A percentile compares a stretch with the other conserved stretches of the same genome.
Conservation (phyloP, 2,888 invertebrate genomes). For the Eristalinus aeneus region DNA sequence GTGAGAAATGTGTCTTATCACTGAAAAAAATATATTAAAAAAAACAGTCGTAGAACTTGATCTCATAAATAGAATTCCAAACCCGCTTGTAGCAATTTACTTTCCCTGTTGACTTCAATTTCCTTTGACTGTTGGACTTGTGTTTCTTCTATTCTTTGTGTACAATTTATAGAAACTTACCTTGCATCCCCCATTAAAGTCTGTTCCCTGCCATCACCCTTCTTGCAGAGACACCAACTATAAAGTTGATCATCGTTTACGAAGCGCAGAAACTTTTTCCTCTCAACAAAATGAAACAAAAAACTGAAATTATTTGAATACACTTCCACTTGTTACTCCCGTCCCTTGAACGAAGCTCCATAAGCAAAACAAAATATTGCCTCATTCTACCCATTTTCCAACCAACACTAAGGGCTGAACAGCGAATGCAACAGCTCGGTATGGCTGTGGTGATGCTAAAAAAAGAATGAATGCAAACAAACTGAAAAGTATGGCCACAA, state of each 20-base stretch:
- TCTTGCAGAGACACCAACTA: background rate
- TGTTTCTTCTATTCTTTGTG: background rate
- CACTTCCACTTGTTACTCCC: background rate
- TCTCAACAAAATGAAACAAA: background rate
- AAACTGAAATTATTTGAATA: background rate
- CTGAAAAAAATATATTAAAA: too few species aligned
- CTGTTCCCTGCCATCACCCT: background rate
- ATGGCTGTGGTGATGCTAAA: background rate
- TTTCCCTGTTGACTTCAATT: background rate
- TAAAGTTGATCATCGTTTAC: background rate
- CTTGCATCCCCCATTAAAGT: background rate
- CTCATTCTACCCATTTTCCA: background rate
- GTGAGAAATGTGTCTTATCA: too few species aligned
- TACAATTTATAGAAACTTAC: background rate
- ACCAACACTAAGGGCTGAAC: too few species aligned
- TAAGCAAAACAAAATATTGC: background rate
- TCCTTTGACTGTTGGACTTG: background rate
- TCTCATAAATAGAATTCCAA: background rate
- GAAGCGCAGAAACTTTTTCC: background rate
- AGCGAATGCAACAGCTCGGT: background rate
- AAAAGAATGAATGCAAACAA: conserved; percentile 8
- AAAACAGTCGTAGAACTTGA: too few species aligned
- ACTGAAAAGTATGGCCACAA: conserved; percentile 1
- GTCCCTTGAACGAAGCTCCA: background rate
- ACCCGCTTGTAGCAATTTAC: background rate